Conservation (phyloP, 2,113 vertebrate species). For the Halichoerus grypus region DNA sequence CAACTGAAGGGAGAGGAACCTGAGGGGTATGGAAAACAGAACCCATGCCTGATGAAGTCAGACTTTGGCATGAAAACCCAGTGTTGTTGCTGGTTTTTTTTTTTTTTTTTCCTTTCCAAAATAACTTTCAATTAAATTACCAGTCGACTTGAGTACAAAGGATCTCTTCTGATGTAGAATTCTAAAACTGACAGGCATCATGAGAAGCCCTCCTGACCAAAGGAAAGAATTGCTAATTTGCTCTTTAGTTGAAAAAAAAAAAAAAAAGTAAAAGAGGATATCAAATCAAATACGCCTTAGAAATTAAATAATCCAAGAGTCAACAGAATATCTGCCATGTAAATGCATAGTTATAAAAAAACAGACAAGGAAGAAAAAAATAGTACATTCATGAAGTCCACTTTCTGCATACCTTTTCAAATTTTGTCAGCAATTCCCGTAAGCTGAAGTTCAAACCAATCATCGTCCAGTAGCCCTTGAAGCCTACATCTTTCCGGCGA, state of each 20-base stretch:
- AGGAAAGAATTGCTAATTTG: conserved; percentile 40
- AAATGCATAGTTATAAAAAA: background rate
- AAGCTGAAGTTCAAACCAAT: conserved; percentile 97
- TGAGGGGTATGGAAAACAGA: conserved; percentile 24
- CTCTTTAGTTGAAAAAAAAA: conserved; percentile 29
- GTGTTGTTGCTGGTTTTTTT: conserved; percentile 60
- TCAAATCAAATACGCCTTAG: conserved; percentile 1
- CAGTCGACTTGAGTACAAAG: conserved; percentile 45
- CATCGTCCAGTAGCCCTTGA: conserved; percentile 90
- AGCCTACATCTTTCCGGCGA: conserved; percentile 88
- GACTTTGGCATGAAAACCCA: conserved; percentile 57
- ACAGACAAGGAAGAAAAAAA: background rate
- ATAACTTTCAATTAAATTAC: conserved; percentile 75
- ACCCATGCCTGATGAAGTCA: conserved; percentile 60
- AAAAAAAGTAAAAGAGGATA: background rate
- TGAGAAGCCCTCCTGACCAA: conserved; percentile 52
- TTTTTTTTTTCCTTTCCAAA: conserved; percentile 38
- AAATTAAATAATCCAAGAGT: conserved; percentile 2
- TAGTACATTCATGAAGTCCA: conserved; percentile 38
- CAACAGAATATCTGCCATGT: background rate
- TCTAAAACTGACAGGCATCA: conserved; percentile 64
- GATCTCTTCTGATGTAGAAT: conserved; percentile 67
- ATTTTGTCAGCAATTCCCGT: conserved; percentile 93
- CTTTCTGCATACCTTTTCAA: conserved; percentile 95
- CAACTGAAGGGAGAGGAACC: conserved; percentile 7